A percentile compares a stretch with the other conserved stretches of the same genome.
phyloP scores from a whole-genome alignment of 2,113 vertebrate species.

The Macheiramphus alcinus region DNA sequence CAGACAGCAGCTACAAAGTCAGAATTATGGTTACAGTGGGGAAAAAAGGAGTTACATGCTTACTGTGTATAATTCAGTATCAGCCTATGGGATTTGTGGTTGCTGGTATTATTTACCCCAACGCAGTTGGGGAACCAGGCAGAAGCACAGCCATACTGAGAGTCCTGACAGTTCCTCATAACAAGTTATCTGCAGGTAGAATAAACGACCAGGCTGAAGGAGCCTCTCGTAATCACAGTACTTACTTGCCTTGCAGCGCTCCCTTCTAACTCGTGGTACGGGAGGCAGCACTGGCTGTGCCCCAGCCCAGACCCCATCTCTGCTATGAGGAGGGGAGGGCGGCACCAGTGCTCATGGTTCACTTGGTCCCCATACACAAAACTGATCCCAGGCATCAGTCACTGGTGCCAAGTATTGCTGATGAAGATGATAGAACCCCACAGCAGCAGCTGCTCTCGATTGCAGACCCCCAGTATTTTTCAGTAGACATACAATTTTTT shows the following conservation, averaged over 20 bases:
- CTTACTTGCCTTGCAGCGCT: background rate
- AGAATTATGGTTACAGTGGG: background rate
- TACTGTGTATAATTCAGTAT: background rate
- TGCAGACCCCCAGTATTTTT: background rate
- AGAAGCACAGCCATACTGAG: background rate
- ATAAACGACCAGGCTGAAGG: background rate
- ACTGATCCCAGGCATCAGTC: background rate
- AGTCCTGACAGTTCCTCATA: background rate
- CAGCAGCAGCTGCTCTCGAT: background rate
- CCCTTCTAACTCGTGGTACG: background rate
- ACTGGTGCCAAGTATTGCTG: background rate
- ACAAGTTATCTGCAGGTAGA: background rate
- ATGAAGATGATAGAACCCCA: background rate
- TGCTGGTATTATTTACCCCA: background rate
- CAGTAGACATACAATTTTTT: background rate
- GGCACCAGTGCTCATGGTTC: rapidly evolving
- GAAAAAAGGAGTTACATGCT: background rate
- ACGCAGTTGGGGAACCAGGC: background rate
- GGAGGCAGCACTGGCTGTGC: background rate
- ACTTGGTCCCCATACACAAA: background rate
- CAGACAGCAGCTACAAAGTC: background rate
- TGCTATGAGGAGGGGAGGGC: background rate
- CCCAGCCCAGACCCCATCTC: background rate
- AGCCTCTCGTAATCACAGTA: background rate
- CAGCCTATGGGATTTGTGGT: no score